A percentile compares a stretch with the other conserved stretches of the same genome.
Evolutionary conservation across 2,888 invertebrate genomes (phyloP).

Genomic region (Ceratothoa steindachneri): DNA sequence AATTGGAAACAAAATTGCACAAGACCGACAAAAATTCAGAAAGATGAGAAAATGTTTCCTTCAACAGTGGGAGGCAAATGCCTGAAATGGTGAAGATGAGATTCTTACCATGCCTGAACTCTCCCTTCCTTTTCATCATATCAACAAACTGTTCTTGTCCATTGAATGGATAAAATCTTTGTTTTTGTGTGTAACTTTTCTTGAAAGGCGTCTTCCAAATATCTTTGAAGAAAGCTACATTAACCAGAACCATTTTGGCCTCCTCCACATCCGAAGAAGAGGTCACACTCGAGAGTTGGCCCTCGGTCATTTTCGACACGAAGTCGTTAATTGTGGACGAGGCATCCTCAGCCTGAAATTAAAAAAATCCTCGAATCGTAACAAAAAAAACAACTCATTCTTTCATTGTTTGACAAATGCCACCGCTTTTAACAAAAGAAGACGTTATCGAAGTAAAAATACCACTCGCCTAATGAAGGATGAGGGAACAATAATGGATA

Average conservation of each 20-base stretch:
- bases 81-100: no score
- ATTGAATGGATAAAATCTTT: constrained; percentile 41
- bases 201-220: constrained; percentile 48
- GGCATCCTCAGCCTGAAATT: constrained; percentile 58
- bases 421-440: no score
- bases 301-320: constrained; percentile 70
- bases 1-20: no score
- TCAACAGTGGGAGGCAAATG: no score
- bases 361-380: constrained; percentile 2
- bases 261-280: constrained; percentile 22
- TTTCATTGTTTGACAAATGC: no score
- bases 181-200: constrained; percentile 26
- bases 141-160: constrained; percentile 49
- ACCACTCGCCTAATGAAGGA: no score
- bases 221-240: constrained; percentile 49
- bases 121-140: constrained; percentile 60
- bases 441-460: no score
- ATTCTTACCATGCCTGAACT: constrained; percentile 58
- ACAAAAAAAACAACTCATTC: no score
- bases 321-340: constrained; percentile 66
- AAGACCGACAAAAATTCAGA: no score
- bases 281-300: constrained; percentile 70
- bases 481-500: no score
- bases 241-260: constrained; percentile 44
- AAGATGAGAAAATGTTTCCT: no score